A percentile compares a stretch with the other conserved stretches of the same genome.
These are phyloP conservation scores for Synergus gifuensis DNA, from an alignment of 2,888 invertebrate species.

Conservation along the genomic window DNA sequence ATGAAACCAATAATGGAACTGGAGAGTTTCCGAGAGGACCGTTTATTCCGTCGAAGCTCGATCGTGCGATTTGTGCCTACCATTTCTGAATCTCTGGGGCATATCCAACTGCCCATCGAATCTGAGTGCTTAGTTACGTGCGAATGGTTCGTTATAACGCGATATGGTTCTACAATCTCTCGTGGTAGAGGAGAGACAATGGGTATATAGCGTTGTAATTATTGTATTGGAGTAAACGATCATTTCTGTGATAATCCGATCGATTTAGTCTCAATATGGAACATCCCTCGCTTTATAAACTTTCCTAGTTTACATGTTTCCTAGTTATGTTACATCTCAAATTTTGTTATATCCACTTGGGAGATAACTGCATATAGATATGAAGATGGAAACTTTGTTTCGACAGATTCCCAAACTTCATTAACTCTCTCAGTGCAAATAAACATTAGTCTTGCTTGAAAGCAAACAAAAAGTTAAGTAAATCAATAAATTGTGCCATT, in stretches of 20 bases:
- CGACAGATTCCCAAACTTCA: neutral
- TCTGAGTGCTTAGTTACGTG: slow-evolving; percentile 36
- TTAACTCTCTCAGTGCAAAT: neutral
- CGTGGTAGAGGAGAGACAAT: neutral
- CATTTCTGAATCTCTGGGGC: slow-evolving; percentile 32
- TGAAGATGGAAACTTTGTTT: neutral
- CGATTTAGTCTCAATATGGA: slow-evolving; percentile 3
- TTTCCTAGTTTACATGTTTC: neutral
- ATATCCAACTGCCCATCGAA: slow-evolving; percentile 28
- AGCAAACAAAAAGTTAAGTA: slow-evolving; percentile 11
- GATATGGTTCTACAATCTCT: slow-evolving; percentile 6
- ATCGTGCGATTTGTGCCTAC: slow-evolving; percentile 39
- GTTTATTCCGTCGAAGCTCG: slow-evolving; percentile 17
- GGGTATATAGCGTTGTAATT: slow-evolving; percentile 4
- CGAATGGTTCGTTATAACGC: slow-evolving; percentile 35
- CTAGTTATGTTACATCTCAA: neutral
- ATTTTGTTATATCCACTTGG: neutral
- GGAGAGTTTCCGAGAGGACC: slow-evolving; percentile 12
- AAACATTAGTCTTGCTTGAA: neutral
- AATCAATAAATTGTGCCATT: neutral
- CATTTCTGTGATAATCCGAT: neutral
- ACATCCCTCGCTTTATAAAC: neutral
- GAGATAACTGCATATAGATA: neutral
- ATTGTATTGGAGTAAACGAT: slow-evolving; percentile 13
- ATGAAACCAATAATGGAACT: slow-evolving; percentile 34